Percentiles rank a stretch among this genome's conserved stretches.
phyloP scores from a whole-genome alignment of 2,888 invertebrate genomes.

The Xestia rhomboidea region DNA sequence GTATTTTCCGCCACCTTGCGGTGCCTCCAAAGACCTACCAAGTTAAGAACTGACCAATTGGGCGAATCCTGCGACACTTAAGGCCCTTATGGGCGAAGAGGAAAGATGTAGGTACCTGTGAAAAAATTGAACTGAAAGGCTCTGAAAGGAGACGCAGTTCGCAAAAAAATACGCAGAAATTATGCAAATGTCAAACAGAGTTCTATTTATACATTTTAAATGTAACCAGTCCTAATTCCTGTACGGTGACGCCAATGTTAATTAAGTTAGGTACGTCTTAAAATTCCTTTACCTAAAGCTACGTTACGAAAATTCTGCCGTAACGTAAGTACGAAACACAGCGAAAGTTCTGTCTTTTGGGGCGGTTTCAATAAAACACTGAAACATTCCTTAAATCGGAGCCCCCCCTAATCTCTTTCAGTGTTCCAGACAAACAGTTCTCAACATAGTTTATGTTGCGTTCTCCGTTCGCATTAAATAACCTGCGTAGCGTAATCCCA shows the following conservation, averaged over 20 bases:
- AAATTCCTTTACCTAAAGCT: conserved; percentile 20
- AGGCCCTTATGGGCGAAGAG: neutral
- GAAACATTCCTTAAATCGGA: conserved; percentile 35
- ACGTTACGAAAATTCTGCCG: neutral
- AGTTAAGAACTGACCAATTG: conserved; percentile 67
- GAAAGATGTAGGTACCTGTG: neutral
- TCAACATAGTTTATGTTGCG: conserved; percentile 56
- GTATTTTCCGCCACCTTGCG: conserved; percentile 72
- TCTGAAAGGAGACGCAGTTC: neutral
- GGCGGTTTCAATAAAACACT: conserved; percentile 32
- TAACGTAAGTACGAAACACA: conserved; percentile 9
- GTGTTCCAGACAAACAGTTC: conserved; percentile 44
- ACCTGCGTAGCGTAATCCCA: conserved; percentile 58
- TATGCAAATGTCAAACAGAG: conserved; percentile 16
- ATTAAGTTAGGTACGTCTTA: conserved; percentile 2
- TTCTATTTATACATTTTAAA: conserved; percentile 17
- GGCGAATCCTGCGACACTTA: conserved; percentile 46
- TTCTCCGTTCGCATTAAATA: conserved; percentile 59
- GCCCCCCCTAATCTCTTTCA: conserved; percentile 34
- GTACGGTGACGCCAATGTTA: conserved; percentile 13
- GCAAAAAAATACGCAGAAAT: conserved; percentile 11
- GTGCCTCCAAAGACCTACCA: conserved; percentile 77
- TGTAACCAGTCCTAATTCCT: conserved; percentile 14
- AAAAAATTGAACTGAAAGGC: neutral
- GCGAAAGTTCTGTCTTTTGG: conserved; percentile 15